Percentiles rank a stretch among this genome's conserved stretches.
phyloP scores from a whole-genome alignment of 2,888 invertebrate species.

The Andrena praecox region DNA sequence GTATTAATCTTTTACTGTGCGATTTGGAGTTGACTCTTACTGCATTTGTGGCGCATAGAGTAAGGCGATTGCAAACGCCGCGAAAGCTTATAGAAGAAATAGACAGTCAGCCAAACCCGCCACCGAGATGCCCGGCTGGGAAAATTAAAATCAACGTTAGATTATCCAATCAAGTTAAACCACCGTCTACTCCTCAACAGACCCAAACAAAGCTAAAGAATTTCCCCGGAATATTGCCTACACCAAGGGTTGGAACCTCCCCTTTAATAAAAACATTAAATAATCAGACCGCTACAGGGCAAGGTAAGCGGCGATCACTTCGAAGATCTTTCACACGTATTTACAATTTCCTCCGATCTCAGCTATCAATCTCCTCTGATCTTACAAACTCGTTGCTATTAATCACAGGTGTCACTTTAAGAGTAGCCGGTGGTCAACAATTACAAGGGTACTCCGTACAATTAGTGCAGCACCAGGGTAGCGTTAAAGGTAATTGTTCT shows the following conservation, averaged over 20 bases:
- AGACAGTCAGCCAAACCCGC: conserved; percentile 87
- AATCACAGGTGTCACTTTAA: conserved; percentile 80
- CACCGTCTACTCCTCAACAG: conserved; percentile 70
- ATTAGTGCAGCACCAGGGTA: conserved; percentile 86
- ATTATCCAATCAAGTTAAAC: conserved; percentile 82
- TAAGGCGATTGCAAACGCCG: conserved; percentile 90
- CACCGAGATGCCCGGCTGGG: conserved; percentile 89
- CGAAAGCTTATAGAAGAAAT: conserved; percentile 90
- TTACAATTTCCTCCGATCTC: not conserved
- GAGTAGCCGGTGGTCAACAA: conserved; percentile 84
- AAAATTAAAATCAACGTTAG: conserved; percentile 88
- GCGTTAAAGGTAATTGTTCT: conserved; percentile 85
- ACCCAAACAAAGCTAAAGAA: conserved; percentile 80
- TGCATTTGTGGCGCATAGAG: conserved; percentile 94
- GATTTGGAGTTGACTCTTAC: conserved; percentile 90
- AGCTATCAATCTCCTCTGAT: conserved; percentile 61
- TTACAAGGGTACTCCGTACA: conserved; percentile 86
- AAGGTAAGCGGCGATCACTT: conserved; percentile 73
- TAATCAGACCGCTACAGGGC: conserved; percentile 77
- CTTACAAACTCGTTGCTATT: not conserved
- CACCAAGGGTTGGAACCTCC: conserved; percentile 83
- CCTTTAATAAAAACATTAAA: conserved; percentile 82
- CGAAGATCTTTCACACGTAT: not conserved
- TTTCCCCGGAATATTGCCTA: conserved; percentile 80
- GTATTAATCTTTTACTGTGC: conserved; percentile 88